phyloP scores from a whole-genome alignment of 2,888 invertebrate species.

The Atethmia centrago region DNA sequence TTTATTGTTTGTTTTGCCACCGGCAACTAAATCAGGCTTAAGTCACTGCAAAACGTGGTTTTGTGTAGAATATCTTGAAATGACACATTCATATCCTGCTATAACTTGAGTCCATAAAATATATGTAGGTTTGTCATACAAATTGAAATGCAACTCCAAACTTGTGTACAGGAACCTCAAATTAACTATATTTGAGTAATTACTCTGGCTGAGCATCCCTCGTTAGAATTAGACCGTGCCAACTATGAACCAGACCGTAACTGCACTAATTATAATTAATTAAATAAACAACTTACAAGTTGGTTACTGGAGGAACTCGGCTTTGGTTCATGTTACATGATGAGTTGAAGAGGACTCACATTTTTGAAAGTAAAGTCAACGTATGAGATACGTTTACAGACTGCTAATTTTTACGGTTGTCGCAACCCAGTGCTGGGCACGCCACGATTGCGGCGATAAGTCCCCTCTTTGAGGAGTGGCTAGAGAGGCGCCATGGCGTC shows the following conservation, averaged over 20 bases:
- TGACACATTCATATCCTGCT: no score
- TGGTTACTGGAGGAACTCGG: not conserved
- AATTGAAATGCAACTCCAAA: constrained; percentile 12
- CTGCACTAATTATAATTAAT: constrained; percentile 35
- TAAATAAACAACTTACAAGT: constrained; percentile 10
- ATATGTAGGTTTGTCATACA: not conserved
- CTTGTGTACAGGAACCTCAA: constrained; percentile 8
- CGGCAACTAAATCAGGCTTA: no score
- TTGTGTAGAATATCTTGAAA: no score
- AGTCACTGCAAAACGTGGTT: no score
- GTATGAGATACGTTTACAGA: not conserved
- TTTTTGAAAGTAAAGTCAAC: not conserved
- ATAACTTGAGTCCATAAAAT: no score
- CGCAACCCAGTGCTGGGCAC: no score
- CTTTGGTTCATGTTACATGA: not conserved
- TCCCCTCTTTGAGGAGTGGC: no score
- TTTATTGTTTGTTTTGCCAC: no score
- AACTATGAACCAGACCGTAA: constrained; percentile 10
- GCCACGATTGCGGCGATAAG: no score
- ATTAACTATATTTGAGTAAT: constrained; percentile 14
- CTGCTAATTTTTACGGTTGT: not conserved
- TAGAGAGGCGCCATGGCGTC: no score
- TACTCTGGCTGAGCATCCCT: constrained; percentile 4
- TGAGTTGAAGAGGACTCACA: not conserved
- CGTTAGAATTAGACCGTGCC: constrained; percentile 19